Base-by-base conservation (phyloP, 2,888 invertebrate species). In the Colletes collaris region DNA sequence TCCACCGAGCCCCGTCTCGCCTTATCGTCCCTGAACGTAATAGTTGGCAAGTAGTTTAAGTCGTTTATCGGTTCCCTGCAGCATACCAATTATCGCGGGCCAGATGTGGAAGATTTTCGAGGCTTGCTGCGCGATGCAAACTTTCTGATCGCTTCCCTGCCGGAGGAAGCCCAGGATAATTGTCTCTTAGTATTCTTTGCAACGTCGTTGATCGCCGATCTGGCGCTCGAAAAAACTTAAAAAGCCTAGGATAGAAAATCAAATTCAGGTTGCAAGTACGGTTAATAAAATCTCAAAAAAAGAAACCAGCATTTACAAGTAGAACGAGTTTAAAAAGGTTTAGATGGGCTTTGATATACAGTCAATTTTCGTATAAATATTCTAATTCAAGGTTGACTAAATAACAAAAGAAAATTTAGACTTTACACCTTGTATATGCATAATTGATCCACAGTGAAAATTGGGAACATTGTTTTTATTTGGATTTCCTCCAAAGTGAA, bases 21-120 rank as follows among this genome's bases (percentile, higher is more conserved):
- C 58, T 75, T 69, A 67, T 66, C 70, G 70, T 69, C 56, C 53
- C 46, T n/a, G 49, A 53, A 37, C 62, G 44, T 63, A 58, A 69
- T 58, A 71, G 70, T 71, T 71, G 11, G 35, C 62, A 79, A 79
- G 69, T 63, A 73, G 67, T 66, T 66, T 67, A 60, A 76, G 53
- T 65, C 76, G 81, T 76, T 76, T 76, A 75, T 82, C 74, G 74
- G 76, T 77, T 53, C 60, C 50, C 56, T 74, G 58, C 69, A 72
- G 58, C 50, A 44, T 68, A 60, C 70, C 81, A 71, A 66, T 81
- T 76, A 74, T 65, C 55, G 49, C 37, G 37, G 65, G n/a, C 67
- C 55, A 16, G 58, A 72, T 73, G 52, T 65, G 55, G 19, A 52
- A 56, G 72, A 80, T 80, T 77, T 53, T 58, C 56, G 50, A 68